Conservation (phyloP, 2,888 invertebrate species). For the Trissoscelio sp. region DNA sequence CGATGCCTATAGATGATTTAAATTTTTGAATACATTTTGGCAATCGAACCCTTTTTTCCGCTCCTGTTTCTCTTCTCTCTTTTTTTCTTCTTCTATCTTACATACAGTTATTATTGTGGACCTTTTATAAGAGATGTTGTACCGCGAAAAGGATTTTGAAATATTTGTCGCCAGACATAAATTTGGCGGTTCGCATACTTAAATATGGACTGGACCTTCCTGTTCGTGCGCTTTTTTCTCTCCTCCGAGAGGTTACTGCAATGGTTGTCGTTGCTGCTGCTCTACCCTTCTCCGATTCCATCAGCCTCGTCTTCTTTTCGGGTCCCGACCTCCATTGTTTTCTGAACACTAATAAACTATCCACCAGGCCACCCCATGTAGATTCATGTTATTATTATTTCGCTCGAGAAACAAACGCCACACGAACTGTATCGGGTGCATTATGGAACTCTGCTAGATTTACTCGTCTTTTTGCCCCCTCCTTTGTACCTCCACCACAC, state of each 20-base stretch:
- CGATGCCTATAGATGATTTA: too few species aligned
- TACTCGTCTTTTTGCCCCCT: slow-evolving; percentile 24
- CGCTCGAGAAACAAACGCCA: slow-evolving; percentile 73
- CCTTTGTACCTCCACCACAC: slow-evolving; percentile 1
- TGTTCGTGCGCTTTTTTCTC: slow-evolving; percentile 65
- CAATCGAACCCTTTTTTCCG: slow-evolving; percentile 58
- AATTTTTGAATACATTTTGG: slow-evolving; percentile 80
- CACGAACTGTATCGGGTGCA: slow-evolving; percentile 74
- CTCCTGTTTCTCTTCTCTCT: slow-evolving; percentile 48
- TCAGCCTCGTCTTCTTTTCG: slow-evolving; percentile 78
- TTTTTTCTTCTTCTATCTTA: slow-evolving; percentile 32
- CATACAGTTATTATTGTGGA: slow-evolving; percentile 65
- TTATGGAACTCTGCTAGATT: slow-evolving; percentile 75
- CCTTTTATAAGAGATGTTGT: slow-evolving; percentile 72
- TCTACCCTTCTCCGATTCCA: slow-evolving; percentile 68
- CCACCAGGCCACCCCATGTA: slow-evolving; percentile 79
- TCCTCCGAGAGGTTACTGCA: slow-evolving; percentile 56
- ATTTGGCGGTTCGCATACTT: slow-evolving; percentile 81
- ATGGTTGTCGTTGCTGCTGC: slow-evolving; percentile 59
- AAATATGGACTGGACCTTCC: slow-evolving; percentile 79
- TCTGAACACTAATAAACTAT: slow-evolving; percentile 82
- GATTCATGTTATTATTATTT: slow-evolving; percentile 78
- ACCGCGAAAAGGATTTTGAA: slow-evolving; percentile 79
- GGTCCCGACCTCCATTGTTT: slow-evolving; percentile 83
- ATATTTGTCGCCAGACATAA: slow-evolving; percentile 82